phyloP scores from a whole-genome alignment of 2,113 vertebrate genomes.

The Grus americana region DNA sequence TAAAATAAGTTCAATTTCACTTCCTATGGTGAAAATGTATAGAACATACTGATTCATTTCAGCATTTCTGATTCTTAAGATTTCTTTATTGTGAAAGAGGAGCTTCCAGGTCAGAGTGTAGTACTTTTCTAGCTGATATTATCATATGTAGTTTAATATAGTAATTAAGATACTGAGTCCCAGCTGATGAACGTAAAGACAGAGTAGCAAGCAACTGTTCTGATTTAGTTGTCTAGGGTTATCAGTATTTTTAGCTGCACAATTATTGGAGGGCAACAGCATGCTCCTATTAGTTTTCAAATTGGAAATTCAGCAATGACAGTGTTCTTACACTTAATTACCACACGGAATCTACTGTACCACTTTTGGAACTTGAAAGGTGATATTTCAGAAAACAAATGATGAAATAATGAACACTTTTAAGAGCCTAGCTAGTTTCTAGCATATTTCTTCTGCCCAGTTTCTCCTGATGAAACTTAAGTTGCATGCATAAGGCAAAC shows the following conservation, averaged over 20 bases:
- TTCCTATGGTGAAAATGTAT: neutral
- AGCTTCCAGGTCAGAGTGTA: neutral
- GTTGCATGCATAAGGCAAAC: neutral
- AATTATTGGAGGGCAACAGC: neutral
- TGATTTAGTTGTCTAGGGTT: neutral
- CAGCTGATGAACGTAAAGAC: neutral
- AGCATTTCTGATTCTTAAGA: neutral
- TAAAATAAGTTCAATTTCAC: neutral
- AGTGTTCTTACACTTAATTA: neutral
- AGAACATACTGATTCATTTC: neutral
- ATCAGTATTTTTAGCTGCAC: neutral
- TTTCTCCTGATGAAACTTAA: neutral
- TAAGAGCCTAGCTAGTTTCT: neutral
- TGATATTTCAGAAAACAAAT: neutral
- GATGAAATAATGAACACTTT: neutral
- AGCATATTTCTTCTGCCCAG: neutral
- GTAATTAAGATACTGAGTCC: neutral
- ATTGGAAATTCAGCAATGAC: neutral
- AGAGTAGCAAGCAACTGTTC: neutral
- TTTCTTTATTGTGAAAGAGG: neutral
- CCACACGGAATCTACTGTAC: neutral
- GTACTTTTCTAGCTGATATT: neutral
- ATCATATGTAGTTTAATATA: neutral
- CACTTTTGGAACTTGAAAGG: neutral
- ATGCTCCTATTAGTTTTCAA: neutral